Evolutionary conservation across 1,140 invertebrate genomes (phyloP).

Genomic region (Sminthurinus signatus): DNA sequence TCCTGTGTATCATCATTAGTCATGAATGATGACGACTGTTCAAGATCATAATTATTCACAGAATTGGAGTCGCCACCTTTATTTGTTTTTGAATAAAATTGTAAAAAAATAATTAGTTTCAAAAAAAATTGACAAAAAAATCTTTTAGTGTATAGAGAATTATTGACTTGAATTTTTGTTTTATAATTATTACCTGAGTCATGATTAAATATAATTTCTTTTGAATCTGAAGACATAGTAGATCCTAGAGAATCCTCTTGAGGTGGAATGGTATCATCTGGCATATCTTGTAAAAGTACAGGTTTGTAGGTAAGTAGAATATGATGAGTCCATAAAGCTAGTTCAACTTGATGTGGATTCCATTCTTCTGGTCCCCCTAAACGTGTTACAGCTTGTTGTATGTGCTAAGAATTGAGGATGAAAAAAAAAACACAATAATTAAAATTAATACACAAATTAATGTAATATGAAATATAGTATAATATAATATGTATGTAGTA

Average conservation of each 20-base stretch:
- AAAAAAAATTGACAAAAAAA: too few species aligned
- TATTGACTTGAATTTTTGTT: neutral
- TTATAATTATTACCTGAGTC: constrained; percentile 27
- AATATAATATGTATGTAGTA: constrained; percentile 41
- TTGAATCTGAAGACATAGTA: constrained; percentile 36
- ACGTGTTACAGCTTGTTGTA: constrained; percentile 43
- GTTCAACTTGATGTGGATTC: constrained; percentile 79
- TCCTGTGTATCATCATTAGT: constrained; percentile 6
- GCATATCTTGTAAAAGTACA: constrained; percentile 32
- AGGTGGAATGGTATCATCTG: constrained; percentile 26
- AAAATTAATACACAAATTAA: too few species aligned
- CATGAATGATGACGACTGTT: constrained; percentile 3
- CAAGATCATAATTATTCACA: neutral
- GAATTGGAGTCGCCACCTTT: constrained; percentile 8
- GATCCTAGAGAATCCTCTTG: constrained; percentile 39
- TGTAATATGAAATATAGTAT: too few species aligned
- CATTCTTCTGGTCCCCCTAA: constrained; percentile 52
- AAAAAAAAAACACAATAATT: too few species aligned
- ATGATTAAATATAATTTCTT: constrained; percentile 29
- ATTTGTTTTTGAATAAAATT: too few species aligned
- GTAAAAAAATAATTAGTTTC: too few species aligned
- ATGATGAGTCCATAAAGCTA: constrained; percentile 60
- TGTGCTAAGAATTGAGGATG: too few species aligned
- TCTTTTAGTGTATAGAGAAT: too few species aligned
- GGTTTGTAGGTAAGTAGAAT: constrained; percentile 37